Evolutionary conservation across 2,888 invertebrate genomes (phyloP), one percentile per base, ranked within the genome.

Genomic region (Nemotelus nigrinus): DNA sequence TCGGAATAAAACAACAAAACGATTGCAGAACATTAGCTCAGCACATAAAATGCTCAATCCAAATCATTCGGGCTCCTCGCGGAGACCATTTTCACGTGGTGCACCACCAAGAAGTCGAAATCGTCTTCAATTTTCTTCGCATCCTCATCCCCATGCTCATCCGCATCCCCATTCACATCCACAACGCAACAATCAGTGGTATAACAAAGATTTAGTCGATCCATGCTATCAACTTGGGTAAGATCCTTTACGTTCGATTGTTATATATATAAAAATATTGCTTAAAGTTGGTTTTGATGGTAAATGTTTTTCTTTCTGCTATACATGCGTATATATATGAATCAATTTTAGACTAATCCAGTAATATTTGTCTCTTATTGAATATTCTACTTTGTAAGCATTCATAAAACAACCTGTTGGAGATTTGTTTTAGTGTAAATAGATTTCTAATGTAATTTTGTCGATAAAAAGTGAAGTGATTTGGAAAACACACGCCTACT

Each of bases 31-130:
- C 25, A 25, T 25, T 25, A 25, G 25, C 25, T 25, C 25, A 25
- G 25, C 25, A 25, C 25, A 25, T 65, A 82, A 77, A 79, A 85
- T 84, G 84, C 82, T 84, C 79, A 85, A 84, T 82, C 83, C 84
- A 78, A 85, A 85, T 83, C 85, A 87, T 83, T 83, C 85, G 79
- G 86, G 85, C 81, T 85, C 85, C 78, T 85, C 85, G 78, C 84
- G 87, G 74, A 83, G 87, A 71, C 84, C 86, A 55, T 87, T 86
- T 81, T 86, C 87, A 74, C 85, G 87, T 74, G 86, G 86, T 80
- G 85, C 85, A 70, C 84, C 84, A 44, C 84, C 86, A 68, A 85
- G 86, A 78, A 85, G 84, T 79, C 85, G 86, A 48, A 85, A 85
- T 58, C 86, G 87, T 64, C 83, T 85, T 82, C 83, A 85, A 50